Base-by-base conservation (phyloP, 1,140 invertebrate genomes). In the Drosophila murphyi region DNA sequence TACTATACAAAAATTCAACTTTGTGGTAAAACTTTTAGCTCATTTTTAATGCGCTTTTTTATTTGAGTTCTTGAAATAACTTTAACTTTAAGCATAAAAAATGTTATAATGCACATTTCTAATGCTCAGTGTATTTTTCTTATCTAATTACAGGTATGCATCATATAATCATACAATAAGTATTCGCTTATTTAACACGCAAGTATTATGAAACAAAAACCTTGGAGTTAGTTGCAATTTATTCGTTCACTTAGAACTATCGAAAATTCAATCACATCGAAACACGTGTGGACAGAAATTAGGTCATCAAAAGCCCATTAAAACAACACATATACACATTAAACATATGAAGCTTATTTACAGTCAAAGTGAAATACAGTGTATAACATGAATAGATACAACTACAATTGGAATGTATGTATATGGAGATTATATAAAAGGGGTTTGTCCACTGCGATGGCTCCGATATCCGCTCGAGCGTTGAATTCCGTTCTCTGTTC, bases 271-370 rank as follows among this genome's bases (percentile, higher is more conserved):
- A 88, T 88, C 70, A 75, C 74, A 82, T 12, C 59, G 63, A 76
- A 65, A 80, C 80, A 77, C 82, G 71, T 31, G 35, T 47, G 8
- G n/a, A 28, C 43, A 5, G 70, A 63, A 88, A 77, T 80, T 80
- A 50, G 83, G 83, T 82, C 83, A 89, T 83, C 55, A 80, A 77
- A 82, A 75, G 67, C 74, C 76, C 69, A 87, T 87, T 88, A 73
- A 67, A 83, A 80, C 76, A 61, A 47, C 56, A 67, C 52, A 76
- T 10, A 54, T 45, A 83, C 35, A 68, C 37, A 31, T n/a, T 20
- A 20, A 20, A 32, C 31, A 35, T 39, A 35, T 35, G 8, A 57
- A 51, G 39, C 64, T 77, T 76, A 80, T 74, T 70, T 47, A 43
- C 72, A 64, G 72, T 51, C 73, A 52, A 87, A 87, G 78, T 70